phyloP scores from a whole-genome alignment of 1,140 invertebrate species.

The Notospermus geniculatus region DNA sequence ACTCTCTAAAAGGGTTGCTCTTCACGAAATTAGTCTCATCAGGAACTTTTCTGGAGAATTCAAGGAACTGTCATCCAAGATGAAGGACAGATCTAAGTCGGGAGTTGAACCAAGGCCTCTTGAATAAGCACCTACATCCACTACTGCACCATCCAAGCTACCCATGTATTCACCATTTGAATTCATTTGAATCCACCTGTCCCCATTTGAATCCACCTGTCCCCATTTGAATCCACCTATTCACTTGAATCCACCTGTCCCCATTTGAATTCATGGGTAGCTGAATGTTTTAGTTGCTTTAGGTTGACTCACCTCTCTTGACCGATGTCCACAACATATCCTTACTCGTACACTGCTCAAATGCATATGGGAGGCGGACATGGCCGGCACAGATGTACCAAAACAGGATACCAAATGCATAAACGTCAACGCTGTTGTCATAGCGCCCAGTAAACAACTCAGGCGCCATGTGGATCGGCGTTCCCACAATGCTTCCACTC shows the following conservation, averaged over 20 bases:
- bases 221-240: too few species aligned
- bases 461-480: slow-evolving; percentile 90
- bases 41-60: too few species aligned
- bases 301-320: slow-evolving; percentile 66
- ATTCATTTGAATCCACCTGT: too few species aligned
- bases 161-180: background rate
- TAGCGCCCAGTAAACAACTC: slow-evolving; percentile 77
- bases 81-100: background rate
- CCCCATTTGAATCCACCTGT: too few species aligned
- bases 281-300: too few species aligned
- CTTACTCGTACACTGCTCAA: slow-evolving; percentile 84
- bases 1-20: too few species aligned
- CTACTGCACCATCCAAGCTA: background rate
- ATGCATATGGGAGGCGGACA: slow-evolving; percentile 74
- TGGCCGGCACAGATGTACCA: slow-evolving; percentile 88
- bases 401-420: slow-evolving; percentile 88
- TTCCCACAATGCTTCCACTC: slow-evolving; percentile 70
- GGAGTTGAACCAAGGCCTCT: background rate
- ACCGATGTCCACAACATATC: slow-evolving; percentile 85
- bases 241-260: too few species aligned
- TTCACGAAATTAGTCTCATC: background rate
- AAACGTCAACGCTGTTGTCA: slow-evolving; percentile 83
- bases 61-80: background rate
- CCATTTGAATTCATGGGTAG: too few species aligned
- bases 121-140: background rate